Base-by-base conservation (phyloP, 2,888 invertebrate genomes). In the Buathra laborator region DNA sequence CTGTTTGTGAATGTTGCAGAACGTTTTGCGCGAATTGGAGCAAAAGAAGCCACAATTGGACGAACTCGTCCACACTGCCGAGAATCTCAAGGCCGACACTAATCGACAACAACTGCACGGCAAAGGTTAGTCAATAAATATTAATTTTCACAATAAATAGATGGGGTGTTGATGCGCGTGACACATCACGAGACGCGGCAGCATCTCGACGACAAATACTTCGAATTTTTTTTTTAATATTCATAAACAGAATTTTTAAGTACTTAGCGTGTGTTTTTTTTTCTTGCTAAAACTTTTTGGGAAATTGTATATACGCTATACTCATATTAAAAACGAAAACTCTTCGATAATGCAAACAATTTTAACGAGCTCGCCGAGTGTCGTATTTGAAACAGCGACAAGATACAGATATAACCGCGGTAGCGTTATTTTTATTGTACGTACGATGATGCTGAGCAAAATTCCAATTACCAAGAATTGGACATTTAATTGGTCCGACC, bases 21-120 rank as follows among this genome's bases (percentile, higher is more conserved):
- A 96, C 92, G 97, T 97, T 87, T 95, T 97, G 86, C 96, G 97
- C 29, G 97, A 97, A 94, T 94, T 97, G 94, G 97, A 97, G 93
- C 97, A 97, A 94, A 97, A 97, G 94, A 97, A 97, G 91, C 97
- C 97, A 5, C 97, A 97, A 94, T 94, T 97, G 93, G 97, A 97
- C 94, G 97, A 97, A 94, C 95, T 97, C 90, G 96, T 97, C 86
- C 97, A 97, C 92, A 97, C 97, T 0, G 97, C 97, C 1, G 97
- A 97, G 94, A 96, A 96, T 93, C 95, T 97, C 86, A 97, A 97
- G 93, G 97, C 97, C 75, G 97, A 97, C 89, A 96, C 96, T 89
- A 97, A 97, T 94, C 94, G 97, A 2, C 97, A 97, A 91, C 97
- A 97, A 92, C 95, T 97, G 83, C 97, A 97, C 92, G 97, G 96